Conservation (phyloP, 2,888 invertebrate genomes). For the Junonia oenone region DNA sequence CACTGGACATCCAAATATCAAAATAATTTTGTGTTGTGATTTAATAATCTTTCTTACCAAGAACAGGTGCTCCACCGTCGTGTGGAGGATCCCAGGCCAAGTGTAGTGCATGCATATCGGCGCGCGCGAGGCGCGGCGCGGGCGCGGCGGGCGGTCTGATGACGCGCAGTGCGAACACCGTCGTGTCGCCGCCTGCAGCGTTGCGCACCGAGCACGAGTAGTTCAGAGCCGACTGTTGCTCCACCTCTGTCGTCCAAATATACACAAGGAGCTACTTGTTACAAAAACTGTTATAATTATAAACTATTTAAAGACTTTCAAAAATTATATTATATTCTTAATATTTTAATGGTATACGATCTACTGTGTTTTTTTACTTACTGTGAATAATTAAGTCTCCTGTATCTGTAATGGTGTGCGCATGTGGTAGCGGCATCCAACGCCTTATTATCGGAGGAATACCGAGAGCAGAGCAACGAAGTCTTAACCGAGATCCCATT, state of each 20-base stretch:
- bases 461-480: conserved; percentile 84
- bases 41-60: conserved; percentile 35
- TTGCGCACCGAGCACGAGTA: conserved; percentile 88
- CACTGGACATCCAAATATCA: too few species aligned
- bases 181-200: conserved; percentile 87
- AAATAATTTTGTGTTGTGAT: not conserved
- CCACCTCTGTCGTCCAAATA: conserved; percentile 69
- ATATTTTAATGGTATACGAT: too few species aligned
- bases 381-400: conserved; percentile 84
- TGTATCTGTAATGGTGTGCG: conserved; percentile 75
- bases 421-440: conserved; percentile 78
- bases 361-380: conserved; percentile 47
- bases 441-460: conserved; percentile 81
- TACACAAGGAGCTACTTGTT: not conserved
- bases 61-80: conserved; percentile 40
- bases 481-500: conserved; percentile 80
- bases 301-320: not conserved
- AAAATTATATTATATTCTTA: not conserved
- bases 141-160: conserved; percentile 81
- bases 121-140: conserved; percentile 80
- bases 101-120: conserved; percentile 71
- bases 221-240: conserved; percentile 83
- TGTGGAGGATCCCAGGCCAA: conserved; percentile 81
- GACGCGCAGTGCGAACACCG: conserved; percentile 81
- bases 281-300: not conserved